phyloP scores from a whole-genome alignment of 2,797 vertebrate genomes.

The Poeciliopsis presidionis region DNA sequence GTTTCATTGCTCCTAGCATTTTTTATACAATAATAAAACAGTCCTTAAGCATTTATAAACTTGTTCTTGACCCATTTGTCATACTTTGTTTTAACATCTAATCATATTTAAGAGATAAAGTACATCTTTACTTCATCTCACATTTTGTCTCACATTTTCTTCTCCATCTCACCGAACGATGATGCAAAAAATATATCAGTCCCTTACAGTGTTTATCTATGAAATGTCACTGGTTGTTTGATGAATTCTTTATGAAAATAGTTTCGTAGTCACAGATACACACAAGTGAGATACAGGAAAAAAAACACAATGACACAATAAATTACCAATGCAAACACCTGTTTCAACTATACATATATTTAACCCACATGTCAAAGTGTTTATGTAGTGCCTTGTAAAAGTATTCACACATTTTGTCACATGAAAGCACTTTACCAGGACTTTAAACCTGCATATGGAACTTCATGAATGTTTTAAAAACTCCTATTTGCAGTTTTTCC shows the following conservation, averaged over 20 bases:
- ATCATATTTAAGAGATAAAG: slow-evolving; percentile 3
- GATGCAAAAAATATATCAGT: not conserved
- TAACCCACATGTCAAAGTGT: not conserved
- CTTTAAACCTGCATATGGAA: not conserved
- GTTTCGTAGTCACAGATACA: slow-evolving; percentile 9
- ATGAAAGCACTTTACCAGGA: not conserved
- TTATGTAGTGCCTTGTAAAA: not conserved
- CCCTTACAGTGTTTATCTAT: slow-evolving; percentile 2
- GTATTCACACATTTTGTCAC: not conserved
- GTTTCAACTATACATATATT: not conserved
- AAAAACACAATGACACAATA: slow-evolving; percentile 10
- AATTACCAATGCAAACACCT: slow-evolving; percentile 10
- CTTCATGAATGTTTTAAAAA: not conserved
- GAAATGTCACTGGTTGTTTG: not conserved
- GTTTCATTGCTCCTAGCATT: not conserved
- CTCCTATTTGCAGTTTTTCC: not conserved
- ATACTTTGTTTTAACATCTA: not conserved
- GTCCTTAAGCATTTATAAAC: not conserved
- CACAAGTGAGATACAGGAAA: slow-evolving; percentile 6
- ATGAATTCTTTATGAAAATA: slow-evolving; percentile 1
- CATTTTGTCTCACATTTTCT: slow-evolving; percentile 13
- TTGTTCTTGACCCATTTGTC: not conserved
- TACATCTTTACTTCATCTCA: not conserved
- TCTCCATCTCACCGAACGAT: slow-evolving; percentile 19
- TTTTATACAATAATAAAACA: not conserved